A percentile compares a stretch with the other conserved stretches of the same genome.
phyloP scores from a whole-genome alignment of 2,113 vertebrate genomes.

The Micronycteris hirsuta region DNA sequence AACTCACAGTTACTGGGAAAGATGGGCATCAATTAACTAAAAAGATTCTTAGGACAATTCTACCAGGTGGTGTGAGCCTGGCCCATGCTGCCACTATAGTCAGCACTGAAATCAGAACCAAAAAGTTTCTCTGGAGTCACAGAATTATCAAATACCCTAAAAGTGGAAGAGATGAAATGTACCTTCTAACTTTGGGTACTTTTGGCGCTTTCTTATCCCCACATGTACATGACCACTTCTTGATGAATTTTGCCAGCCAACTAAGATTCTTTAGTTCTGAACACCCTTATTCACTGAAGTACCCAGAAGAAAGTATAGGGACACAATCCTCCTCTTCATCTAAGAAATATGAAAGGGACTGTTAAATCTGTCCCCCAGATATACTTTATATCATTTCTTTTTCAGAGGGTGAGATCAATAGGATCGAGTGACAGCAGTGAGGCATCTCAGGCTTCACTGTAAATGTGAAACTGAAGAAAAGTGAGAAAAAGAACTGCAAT shows the following conservation, averaged over 20 bases:
- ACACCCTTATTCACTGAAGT: neutral
- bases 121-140: neutral
- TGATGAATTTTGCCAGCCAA: neutral
- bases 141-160: neutral
- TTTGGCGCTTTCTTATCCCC: neutral
- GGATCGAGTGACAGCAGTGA: neutral
- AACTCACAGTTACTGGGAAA: neutral
- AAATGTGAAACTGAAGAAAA: neutral
- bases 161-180: neutral
- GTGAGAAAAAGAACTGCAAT: neutral
- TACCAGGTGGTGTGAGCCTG: neutral
- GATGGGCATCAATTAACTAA: neutral
- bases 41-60: neutral
- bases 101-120: neutral
- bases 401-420: neutral
- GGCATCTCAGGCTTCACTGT: neutral
- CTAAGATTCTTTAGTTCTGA: neutral
- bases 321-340: neutral
- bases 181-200: neutral
- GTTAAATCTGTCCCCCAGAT: neutral
- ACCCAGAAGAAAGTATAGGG: neutral
- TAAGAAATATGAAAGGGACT: neutral
- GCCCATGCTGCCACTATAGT: neutral
- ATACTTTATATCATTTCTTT: neutral
- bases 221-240: neutral